Evolutionary conservation across 2,113 vertebrate genomes (phyloP).

Genomic region (Ailuropoda melanoleuca): DNA sequence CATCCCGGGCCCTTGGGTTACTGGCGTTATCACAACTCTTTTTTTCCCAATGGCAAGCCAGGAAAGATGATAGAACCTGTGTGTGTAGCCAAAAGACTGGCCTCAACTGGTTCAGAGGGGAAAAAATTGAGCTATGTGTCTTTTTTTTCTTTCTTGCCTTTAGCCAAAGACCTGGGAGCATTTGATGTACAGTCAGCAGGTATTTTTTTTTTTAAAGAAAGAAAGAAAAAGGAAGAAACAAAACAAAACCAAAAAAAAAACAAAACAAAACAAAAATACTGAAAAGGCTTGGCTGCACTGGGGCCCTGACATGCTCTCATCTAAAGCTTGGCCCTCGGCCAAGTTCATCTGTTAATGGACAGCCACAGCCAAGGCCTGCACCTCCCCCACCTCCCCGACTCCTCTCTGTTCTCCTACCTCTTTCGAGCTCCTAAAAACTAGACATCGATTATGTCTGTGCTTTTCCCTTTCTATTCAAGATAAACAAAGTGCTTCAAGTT

Average conservation of each 20-base stretch:
- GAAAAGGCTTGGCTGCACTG: constrained; percentile 83
- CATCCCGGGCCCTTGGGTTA: constrained; percentile 88
- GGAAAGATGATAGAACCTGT: constrained; percentile 87
- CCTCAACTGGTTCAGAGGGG: constrained; percentile 92
- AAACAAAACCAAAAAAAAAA: neutral
- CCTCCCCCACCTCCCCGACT: constrained; percentile 75
- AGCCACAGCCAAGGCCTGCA: constrained; percentile 85
- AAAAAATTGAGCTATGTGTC: constrained; percentile 85
- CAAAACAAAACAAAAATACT: constrained; percentile 56
- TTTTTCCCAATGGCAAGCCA: constrained; percentile 85
- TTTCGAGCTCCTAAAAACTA: constrained; percentile 91
- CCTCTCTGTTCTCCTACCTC: constrained; percentile 87
- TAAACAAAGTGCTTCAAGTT: constrained; percentile 99
- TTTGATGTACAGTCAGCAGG: constrained; percentile 93
- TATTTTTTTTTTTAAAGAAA: constrained; percentile 74
- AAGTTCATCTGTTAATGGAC: constrained; percentile 99
- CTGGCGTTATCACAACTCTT: constrained; percentile 84
- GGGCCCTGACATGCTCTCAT: constrained; percentile 92
- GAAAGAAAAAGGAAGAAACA: neutral
- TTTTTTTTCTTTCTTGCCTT: constrained; percentile 87
- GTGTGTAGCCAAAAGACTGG: constrained; percentile 91
- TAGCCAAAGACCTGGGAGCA: constrained; percentile 90
- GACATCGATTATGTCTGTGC: constrained; percentile 92
- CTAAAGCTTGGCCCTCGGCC: constrained; percentile 94
- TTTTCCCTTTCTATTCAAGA: constrained; percentile 98